These are phyloP conservation scores for Eupelmus urozonus DNA, from an alignment of 2,888 invertebrate species.

Conservation along the genomic window DNA sequence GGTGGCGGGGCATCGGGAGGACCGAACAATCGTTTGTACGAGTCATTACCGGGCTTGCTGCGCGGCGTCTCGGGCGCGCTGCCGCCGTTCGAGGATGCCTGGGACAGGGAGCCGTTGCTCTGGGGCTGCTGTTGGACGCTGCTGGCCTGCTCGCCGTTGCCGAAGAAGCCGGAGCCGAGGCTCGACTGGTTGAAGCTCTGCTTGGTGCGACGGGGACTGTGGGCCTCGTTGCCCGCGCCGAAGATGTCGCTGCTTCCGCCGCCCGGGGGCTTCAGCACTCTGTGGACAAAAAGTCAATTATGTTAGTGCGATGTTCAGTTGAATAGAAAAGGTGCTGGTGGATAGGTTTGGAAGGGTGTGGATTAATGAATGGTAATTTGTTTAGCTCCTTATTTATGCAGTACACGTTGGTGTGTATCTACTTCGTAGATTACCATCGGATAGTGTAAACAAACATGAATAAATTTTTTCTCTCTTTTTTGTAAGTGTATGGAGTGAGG, in stretches of 20 bases:
- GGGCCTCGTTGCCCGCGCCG: slow-evolving; percentile 70
- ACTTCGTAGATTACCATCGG: no score
- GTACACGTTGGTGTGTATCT: no score
- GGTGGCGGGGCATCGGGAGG: slow-evolving; percentile 78
- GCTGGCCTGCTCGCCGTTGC: slow-evolving; percentile 65
- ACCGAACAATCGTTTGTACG: slow-evolving; percentile 82
- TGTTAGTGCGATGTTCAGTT: no score
- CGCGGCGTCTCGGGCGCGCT: slow-evolving; percentile 70
- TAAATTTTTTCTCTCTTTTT: no score
- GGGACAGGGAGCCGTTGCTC: slow-evolving; percentile 14
- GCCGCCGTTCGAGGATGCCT: slow-evolving; percentile 71
- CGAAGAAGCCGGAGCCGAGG: slow-evolving; percentile 73
- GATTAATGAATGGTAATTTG: no score
- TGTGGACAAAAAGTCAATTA: no score
- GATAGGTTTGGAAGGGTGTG: no score
- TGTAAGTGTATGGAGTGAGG: no score
- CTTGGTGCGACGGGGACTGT: slow-evolving; percentile 73
- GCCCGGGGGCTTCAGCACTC: slow-evolving; percentile 83
- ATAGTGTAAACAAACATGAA: no score
- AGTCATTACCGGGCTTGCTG: slow-evolving; percentile 80
- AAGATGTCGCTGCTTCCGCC: slow-evolving; percentile 82
- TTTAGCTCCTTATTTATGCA: no score
- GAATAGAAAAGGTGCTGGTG: no score
- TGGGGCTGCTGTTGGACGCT: slow-evolving; percentile 57
- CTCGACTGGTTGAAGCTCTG: slow-evolving; percentile 67